These are phyloP conservation scores for Terebella lapidaria DNA, from an alignment of 2,888 invertebrate genomes.

Conservation along the genomic window DNA sequence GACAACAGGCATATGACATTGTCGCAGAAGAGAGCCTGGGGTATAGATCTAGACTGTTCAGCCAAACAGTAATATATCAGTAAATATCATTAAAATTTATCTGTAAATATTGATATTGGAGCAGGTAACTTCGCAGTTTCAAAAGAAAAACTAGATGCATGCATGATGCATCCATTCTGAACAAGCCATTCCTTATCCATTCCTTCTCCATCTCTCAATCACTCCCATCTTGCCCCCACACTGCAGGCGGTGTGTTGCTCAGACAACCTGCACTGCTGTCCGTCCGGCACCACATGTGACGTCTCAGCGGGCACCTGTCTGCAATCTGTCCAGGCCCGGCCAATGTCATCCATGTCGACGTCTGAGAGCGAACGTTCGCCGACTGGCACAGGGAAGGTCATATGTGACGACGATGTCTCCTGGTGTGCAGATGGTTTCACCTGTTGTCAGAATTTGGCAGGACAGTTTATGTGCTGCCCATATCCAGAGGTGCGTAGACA, in stretches of 20 bases:
- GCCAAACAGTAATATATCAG: too few species aligned
- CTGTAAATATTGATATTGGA: too few species aligned
- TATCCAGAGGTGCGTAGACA: slow-evolving; percentile 27
- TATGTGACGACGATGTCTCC: slow-evolving; percentile 13
- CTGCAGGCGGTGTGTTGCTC: slow-evolving; percentile 41
- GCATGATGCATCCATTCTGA: too few species aligned
- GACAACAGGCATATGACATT: too few species aligned
- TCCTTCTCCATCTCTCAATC: too few species aligned
- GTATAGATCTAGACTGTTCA: too few species aligned
- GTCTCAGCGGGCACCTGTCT: slow-evolving; percentile 27
- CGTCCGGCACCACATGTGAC: slow-evolving; percentile 33
- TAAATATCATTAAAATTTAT: too few species aligned
- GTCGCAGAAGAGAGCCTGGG: too few species aligned
- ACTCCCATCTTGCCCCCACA: too few species aligned
- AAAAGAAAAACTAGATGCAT: too few species aligned
- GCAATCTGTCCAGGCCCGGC: neutral
- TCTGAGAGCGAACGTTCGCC: neutral
- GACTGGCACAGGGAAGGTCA: neutral
- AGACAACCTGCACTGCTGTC: slow-evolving; percentile 46
- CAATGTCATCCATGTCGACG: neutral
- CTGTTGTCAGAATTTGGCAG: slow-evolving; percentile 26
- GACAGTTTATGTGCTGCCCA: slow-evolving; percentile 33
- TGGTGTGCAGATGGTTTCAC: slow-evolving; percentile 21
- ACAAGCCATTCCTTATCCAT: too few species aligned
- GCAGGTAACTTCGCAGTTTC: too few species aligned